Evolutionary conservation across 2,113 vertebrate species (phyloP).

Genomic region (Aythya baeri): DNA sequence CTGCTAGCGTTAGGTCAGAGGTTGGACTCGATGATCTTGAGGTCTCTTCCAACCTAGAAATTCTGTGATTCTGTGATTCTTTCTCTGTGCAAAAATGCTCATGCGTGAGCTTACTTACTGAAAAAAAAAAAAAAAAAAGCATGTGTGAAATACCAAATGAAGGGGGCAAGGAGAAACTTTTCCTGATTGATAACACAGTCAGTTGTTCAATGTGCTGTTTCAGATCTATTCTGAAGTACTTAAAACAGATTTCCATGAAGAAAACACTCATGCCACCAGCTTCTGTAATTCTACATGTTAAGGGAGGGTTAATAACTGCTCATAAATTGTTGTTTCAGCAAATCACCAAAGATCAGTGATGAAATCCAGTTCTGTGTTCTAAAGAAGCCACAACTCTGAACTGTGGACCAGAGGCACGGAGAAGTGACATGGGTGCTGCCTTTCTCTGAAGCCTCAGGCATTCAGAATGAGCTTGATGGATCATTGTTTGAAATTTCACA

Average conservation of each 20-base stretch:
- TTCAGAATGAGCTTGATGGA: neutral
- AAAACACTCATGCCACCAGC: neutral
- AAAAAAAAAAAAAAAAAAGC: neutral
- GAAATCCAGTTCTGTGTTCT: neutral
- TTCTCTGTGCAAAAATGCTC: neutral
- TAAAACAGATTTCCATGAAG: neutral
- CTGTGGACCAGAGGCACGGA: neutral
- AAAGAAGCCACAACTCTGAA: neutral
- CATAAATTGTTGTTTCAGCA: neutral
- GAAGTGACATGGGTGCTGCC: neutral
- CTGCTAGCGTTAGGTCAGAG: no score
- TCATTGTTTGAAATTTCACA: constrained; percentile 31
- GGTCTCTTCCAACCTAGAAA: no score
- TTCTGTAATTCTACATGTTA: neutral
- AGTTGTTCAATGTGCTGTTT: neutral
- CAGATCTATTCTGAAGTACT: neutral
- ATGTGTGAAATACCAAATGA: neutral
- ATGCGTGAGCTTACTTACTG: neutral
- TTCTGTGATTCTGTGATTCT: neutral
- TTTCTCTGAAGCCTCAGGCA: constrained; percentile 1
- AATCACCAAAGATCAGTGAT: neutral
- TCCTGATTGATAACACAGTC: neutral
- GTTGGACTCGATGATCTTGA: no score
- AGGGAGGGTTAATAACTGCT: neutral
- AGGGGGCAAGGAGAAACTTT: neutral